Base-by-base conservation (phyloP, 2,797 vertebrate species). In the Ataeniobius toweri region DNA sequence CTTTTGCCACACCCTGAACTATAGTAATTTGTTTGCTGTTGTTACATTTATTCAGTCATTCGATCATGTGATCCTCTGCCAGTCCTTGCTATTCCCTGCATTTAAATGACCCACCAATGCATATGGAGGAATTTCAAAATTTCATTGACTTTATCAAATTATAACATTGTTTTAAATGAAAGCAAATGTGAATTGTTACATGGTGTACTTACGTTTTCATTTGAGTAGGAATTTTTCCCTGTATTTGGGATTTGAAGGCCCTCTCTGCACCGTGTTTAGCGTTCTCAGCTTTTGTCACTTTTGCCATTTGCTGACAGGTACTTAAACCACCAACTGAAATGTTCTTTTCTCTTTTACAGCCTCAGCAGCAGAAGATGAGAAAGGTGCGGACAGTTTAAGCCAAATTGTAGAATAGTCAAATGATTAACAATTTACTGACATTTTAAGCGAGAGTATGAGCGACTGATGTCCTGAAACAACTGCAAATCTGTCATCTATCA, bases 341-440 rank as follows among this genome's bases (percentile, higher is more conserved):
- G 78, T 75, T 75, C 16, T 16, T 80, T 50, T 18, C 79, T 63
- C 36, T 70, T 81, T 61, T 59, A 71, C 86, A 93, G 91, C 77
- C 51, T 90, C 90, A 26, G 44, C 85, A 16, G 73, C 79, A 74
- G 85, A 89, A 10, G 72, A 79, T 2, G 88, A 87, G 36, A 86
- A 85, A 89, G 92, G 93, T 94, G 84, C n/a, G 91, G 86, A 59
- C 80, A 76, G 74, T 83, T 89, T 75, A 44, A 80, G 76, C 36
- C n/a, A 61, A 69, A 83, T 53, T 59, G 44, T 73, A 26, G 67
- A 74, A 84, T 46, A 31, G 73, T 71, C 5, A 31, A n/a, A 71
- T 71, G 1, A 77, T 78, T 83, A 80, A 78, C 81, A 56, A 51
- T 59, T 61, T 59, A 22, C 73, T 46, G 53, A 41, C 80, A 79